A percentile compares a stretch with the other conserved stretches of the same genome.
Conservation (phyloP, 2,797 vertebrate species). For the Manis crassicaudata region DNA sequence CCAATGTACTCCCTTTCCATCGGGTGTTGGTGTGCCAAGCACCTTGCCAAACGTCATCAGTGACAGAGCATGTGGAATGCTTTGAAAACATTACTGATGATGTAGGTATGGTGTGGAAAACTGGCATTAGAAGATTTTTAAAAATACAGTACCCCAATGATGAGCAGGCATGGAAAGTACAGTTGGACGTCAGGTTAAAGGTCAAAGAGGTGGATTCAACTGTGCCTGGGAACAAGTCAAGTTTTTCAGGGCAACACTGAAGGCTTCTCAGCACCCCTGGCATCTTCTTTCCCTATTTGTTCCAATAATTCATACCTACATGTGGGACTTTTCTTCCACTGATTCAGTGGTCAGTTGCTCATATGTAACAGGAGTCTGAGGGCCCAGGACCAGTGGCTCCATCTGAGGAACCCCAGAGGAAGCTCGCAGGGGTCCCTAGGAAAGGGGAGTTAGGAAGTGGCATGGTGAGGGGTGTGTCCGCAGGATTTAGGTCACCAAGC, state of each 20-base stretch:
- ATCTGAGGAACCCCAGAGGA: not conserved
- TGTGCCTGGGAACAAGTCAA: not conserved
- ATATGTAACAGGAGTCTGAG: not conserved
- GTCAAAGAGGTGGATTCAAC: not conserved
- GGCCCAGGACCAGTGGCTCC: not conserved
- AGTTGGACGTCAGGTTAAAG: not conserved
- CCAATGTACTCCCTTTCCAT: not conserved
- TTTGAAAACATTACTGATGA: not conserved
- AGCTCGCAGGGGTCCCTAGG: not conserved
- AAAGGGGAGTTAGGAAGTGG: not conserved
- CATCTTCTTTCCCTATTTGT: not conserved
- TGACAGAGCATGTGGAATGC: not conserved
- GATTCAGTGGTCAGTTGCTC: not conserved
- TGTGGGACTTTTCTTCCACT: not conserved
- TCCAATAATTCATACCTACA: not conserved
- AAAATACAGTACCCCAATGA: not conserved
- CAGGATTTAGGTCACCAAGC: not conserved
- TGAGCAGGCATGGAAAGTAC: not conserved
- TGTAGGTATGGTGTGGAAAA: not conserved
- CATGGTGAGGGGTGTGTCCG: not conserved
- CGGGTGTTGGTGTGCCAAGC: not conserved
- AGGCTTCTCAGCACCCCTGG: not conserved
- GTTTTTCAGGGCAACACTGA: not conserved
- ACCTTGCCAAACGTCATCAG: rapidly evolving
- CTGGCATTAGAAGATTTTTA: not conserved